A percentile compares a stretch with the other conserved stretches of the same genome.
Evolutionary conservation across 1,140 invertebrate genomes (phyloP).

Genomic region (Solenopsis invicta): DNA sequence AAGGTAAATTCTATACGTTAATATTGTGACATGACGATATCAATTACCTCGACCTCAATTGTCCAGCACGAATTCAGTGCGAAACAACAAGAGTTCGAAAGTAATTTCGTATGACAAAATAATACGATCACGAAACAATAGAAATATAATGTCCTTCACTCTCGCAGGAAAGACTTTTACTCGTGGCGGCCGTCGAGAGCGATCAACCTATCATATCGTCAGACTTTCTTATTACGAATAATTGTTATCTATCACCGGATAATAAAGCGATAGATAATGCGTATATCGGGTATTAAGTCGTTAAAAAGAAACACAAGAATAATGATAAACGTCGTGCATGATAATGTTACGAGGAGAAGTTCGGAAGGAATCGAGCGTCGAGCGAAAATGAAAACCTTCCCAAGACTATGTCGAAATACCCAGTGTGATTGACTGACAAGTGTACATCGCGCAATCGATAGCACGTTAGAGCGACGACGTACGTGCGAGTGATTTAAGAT

Average conservation of each 20-base stretch:
- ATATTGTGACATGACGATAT: conserved; percentile 2
- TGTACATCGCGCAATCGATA: conserved; percentile 35
- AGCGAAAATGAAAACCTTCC: conserved; percentile 56
- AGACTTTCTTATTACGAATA: conserved; percentile 83
- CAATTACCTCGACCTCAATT: not conserved
- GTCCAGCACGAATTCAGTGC: not conserved
- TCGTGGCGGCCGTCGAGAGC: conserved; percentile 73
- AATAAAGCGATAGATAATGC: conserved; percentile 73
- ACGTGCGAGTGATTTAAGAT: conserved; percentile 46
- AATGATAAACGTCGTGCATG: conserved; percentile 66
- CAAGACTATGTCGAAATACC: conserved; percentile 17
- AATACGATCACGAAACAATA: not conserved
- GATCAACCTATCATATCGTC: conserved; percentile 85
- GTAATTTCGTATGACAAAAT: not conserved
- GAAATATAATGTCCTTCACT: not conserved
- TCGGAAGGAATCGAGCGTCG: conserved; percentile 49
- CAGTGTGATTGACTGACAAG: conserved; percentile 54
- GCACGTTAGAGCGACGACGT: conserved; percentile 11
- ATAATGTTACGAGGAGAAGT: conserved; percentile 45
- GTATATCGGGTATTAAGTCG: conserved; percentile 73
- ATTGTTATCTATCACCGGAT: conserved; percentile 77
- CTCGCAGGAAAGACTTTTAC: conserved; percentile 75
- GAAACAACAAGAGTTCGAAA: not conserved
- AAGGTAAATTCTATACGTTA: conserved; percentile 22
- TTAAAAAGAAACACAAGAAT: conserved; percentile 62